Evolutionary conservation across 1,140 invertebrate species (phyloP).

Genomic region (Lanistes nyassanus): DNA sequence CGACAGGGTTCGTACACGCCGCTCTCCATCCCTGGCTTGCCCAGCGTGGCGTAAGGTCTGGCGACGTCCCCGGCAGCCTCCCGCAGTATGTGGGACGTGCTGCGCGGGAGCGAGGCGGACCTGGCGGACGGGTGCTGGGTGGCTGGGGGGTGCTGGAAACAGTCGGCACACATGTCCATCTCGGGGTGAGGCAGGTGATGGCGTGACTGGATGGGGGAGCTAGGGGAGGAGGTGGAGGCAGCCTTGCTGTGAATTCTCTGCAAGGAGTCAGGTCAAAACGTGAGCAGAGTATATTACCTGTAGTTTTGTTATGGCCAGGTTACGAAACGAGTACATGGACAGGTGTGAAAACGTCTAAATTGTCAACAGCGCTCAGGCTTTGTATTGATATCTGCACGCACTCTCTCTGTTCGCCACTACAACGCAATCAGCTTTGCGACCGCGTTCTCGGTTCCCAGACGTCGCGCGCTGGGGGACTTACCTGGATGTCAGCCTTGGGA

Average conservation of each 20-base stretch:
- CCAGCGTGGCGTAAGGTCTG: slow-evolving; percentile 68
- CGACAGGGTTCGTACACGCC: slow-evolving; percentile 82
- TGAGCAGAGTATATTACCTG: too few species aligned
- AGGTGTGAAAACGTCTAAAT: too few species aligned
- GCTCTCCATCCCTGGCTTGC: slow-evolving; percentile 32
- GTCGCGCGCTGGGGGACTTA: too few species aligned
- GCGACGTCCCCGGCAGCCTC: slow-evolving; percentile 15
- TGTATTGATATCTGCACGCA: too few species aligned
- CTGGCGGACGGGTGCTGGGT: slow-evolving; percentile 24
- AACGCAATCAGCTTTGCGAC: too few species aligned
- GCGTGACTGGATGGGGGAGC: slow-evolving; percentile 80
- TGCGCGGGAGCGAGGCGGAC: slow-evolving; percentile 10
- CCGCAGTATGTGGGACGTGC: background rate
- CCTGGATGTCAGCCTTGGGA: slow-evolving; percentile 60
- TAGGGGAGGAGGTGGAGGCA: slow-evolving; percentile 82
- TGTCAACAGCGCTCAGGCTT: too few species aligned
- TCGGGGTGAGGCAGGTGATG: slow-evolving; percentile 82
- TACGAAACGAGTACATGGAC: too few species aligned
- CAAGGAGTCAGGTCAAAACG: background rate
- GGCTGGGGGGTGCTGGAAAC: slow-evolving; percentile 12
- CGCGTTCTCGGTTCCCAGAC: too few species aligned
- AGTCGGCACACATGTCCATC: background rate
- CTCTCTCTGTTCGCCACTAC: too few species aligned
- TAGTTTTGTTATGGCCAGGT: too few species aligned
- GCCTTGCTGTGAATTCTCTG: slow-evolving; percentile 53